These are phyloP conservation scores for Axea sp. DNA, from an alignment of 2,888 invertebrate genomes.

Conservation along the genomic window DNA sequence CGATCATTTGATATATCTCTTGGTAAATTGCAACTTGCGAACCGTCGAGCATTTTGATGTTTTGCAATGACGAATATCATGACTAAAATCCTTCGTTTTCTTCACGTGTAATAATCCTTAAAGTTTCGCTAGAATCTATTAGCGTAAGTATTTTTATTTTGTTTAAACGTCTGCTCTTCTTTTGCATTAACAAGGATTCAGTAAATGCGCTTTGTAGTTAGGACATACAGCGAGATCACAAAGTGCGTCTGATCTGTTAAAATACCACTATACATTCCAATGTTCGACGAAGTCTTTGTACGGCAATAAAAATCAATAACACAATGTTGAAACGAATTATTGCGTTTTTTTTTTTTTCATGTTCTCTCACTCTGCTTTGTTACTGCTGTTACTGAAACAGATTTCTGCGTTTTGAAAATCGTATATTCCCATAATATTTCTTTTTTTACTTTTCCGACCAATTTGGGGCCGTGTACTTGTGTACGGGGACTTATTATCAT, in stretches of 20 bases:
- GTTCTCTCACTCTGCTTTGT: background rate
- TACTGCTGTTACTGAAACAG: conserved; percentile 17
- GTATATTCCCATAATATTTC: conserved; percentile 20
- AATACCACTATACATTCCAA: conserved; percentile 31
- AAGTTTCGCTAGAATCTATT: no score
- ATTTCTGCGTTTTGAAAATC: conserved; percentile 23
- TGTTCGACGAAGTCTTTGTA: conserved; percentile 20
- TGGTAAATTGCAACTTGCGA: no score
- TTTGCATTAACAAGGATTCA: background rate
- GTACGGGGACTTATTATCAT: conserved; percentile 7
- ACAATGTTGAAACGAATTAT: conserved; percentile 32
- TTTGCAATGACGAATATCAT: no score
- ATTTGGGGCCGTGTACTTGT: conserved; percentile 3
- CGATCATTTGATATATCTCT: no score
- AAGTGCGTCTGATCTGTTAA: conserved; percentile 27
- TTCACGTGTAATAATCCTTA: no score
- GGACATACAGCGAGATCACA: conserved; percentile 22
- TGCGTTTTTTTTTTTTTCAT: conserved; percentile 5
- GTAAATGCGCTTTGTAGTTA: background rate
- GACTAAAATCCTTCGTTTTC: no score
- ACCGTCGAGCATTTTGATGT: no score
- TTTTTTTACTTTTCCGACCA: conserved; percentile 20
- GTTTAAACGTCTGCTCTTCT: no score
- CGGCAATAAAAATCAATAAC: conserved; percentile 41
- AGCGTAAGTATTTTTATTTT: no score